Evolutionary conservation across 2,113 vertebrate species (phyloP), one percentile per base, ranked within the genome.

Genomic region (Mungos mungo): DNA sequence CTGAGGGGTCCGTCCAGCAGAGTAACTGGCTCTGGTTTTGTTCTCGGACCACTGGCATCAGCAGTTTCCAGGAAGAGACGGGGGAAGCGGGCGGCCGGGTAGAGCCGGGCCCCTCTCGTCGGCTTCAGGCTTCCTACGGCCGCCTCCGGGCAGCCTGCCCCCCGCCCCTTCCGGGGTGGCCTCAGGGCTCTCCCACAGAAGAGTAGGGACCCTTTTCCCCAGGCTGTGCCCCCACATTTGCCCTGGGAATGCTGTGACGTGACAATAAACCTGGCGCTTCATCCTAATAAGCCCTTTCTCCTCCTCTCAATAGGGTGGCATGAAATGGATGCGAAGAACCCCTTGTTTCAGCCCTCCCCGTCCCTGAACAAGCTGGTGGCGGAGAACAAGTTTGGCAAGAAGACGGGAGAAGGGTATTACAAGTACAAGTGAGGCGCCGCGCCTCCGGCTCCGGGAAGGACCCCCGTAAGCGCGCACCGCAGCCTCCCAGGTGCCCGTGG

Each of bases 371-470:
- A 99, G 97, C 97, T 99, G 98, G 99, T 99, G 15, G 98, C 99
- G 7, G 99, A 99, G 95, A 99, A 99, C 52, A 99, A 99, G 98
- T 84, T 99, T 14, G 99, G 99, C 93, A 99, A 98, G 98, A 99
- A 99, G 98, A 99, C 99, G 0, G 99, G 99, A 96, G 99, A 99
- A 98, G 99, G 99, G 52, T 99, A 99, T 98, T 99, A 99, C 98
- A 99, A 99, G 95, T 99, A 99, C 98, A 99, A 99, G 86, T 99
- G 98, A 99, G 52, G 65, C 72, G 11, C 63, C 45, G 5, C 15
- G 35, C 21, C 94, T 3, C 13, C 21, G 68, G 79, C 23, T 63
- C 89, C 29, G 33, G 83, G 76, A 93, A 31, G 66, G 31, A 8
- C 87, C 95, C 86, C 23, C 11, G 21, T 72, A 31, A 90, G 96